These are phyloP conservation scores for Caradrina clavipalpis DNA, from an alignment of 2,888 invertebrate genomes.

Conservation along the genomic window DNA sequence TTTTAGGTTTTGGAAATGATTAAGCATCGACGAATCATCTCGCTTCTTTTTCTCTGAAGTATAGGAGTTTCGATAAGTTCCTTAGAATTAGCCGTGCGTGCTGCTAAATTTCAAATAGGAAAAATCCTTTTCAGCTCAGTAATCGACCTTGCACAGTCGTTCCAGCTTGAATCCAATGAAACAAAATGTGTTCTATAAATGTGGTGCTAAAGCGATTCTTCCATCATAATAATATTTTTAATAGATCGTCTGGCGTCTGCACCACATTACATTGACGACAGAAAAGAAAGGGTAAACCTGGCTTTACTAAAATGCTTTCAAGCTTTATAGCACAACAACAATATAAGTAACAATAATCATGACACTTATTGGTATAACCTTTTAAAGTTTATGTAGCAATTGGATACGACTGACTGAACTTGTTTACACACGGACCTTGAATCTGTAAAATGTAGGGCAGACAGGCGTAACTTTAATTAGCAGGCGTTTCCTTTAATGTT, in stretches of 20 bases:
- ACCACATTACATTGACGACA: not conserved
- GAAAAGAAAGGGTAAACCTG: slow-evolving; percentile 1
- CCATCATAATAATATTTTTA: not conserved
- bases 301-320: not conserved
- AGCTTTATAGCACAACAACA: slow-evolving; percentile 2
- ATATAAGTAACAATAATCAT: slow-evolving; percentile 48
- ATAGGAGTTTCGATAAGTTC: not conserved
- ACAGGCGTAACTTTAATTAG: slow-evolving; percentile 40
- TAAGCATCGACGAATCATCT: not conserved
- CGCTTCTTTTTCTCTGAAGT: not conserved
- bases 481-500: slow-evolving; percentile 22
- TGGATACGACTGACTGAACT: slow-evolving; percentile 33
- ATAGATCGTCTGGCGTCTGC: not conserved
- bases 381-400: slow-evolving; percentile 47
- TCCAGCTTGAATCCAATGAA: not conserved
- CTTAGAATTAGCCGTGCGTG: not conserved
- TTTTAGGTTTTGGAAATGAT: not conserved
- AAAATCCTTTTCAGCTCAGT: not conserved
- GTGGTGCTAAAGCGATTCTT: not conserved
- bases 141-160: not conserved
- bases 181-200: no score
- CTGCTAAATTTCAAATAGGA: no score
- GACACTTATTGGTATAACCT: slow-evolving; percentile 42
- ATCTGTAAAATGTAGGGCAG: slow-evolving; percentile 52
- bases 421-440: slow-evolving; percentile 51